phyloP scores from a whole-genome alignment of 2,113 vertebrate species.

The rabbit (Oryctolagus cuniculus) region DNA sequence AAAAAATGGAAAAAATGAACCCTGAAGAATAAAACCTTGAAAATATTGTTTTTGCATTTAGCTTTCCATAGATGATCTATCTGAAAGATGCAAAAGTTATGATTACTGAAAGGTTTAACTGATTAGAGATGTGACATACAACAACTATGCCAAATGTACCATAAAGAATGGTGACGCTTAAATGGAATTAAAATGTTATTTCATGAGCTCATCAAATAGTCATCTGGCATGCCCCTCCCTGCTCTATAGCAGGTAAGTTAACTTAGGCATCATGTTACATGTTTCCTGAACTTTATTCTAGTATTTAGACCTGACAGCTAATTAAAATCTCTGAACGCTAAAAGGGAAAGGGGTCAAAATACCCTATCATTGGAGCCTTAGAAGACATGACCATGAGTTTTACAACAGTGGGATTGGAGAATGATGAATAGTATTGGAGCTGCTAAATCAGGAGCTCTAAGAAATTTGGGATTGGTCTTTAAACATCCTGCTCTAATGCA shows the following conservation, averaged over 20 bases:
- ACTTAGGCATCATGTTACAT: neutral
- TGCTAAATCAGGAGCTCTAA: neutral
- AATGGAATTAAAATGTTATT: neutral
- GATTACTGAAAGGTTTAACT: neutral
- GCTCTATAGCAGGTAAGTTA: fast-evolving
- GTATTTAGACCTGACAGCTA: neutral
- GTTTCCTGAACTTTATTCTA: neutral
- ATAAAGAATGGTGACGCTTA: neutral
- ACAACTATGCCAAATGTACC: neutral
- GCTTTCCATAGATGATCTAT: neutral
- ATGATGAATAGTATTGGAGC: neutral
- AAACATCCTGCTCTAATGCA: neutral
- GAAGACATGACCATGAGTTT: neutral
- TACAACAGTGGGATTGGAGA: neutral
- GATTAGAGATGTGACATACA: neutral
- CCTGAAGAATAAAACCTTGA: neutral
- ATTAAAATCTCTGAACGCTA: neutral
- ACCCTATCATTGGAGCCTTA: neutral
- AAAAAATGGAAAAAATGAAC: neutral
- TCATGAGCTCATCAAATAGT: neutral
- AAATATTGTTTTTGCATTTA: constrained; percentile 5
- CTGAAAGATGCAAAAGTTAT: neutral
- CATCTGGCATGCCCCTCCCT: neutral
- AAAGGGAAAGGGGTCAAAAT: neutral
- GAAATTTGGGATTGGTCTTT: neutral